These are phyloP conservation scores for Galleria mellonella DNA, from an alignment of 1,140 invertebrate genomes.

Conservation along the genomic window DNA sequence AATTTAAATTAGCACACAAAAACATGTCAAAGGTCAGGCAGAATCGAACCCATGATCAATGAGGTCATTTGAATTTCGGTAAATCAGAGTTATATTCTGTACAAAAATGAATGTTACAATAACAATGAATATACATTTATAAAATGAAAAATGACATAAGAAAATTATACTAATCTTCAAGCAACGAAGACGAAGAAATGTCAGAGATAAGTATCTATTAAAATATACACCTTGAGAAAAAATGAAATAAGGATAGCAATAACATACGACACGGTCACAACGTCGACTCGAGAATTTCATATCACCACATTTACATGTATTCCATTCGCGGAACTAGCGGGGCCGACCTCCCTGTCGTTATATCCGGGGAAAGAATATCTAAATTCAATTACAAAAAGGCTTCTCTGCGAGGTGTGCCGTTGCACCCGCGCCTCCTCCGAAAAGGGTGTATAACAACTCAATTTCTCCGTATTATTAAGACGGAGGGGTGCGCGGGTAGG, in stretches of 20 bases:
- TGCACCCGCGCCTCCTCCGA: conserved; percentile 63
- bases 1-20: too few relatives aligned
- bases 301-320: conserved; percentile 49
- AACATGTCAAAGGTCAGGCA: too few relatives aligned
- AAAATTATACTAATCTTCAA: not conserved
- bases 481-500: conserved; percentile 43
- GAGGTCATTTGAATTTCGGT: too few relatives aligned
- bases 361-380: conserved; percentile 64
- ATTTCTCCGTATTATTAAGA: conserved; percentile 71
- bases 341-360: conserved; percentile 47
- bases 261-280: conserved; percentile 25
- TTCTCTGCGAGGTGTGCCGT: conserved; percentile 53
- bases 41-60: too few relatives aligned
- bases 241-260: conserved; percentile 25
- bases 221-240: not conserved
- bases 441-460: conserved; percentile 71
- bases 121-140: too few relatives aligned
- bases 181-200: too few relatives aligned
- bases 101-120: too few relatives aligned
- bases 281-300: conserved; percentile 45
- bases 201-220: not conserved
- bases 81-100: too few relatives aligned
- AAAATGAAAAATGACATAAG: not conserved
- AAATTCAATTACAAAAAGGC: conserved; percentile 72
- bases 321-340: conserved; percentile 44